Percentiles rank a stretch among this genome's conserved stretches.
These are phyloP conservation scores for Cygnus olor DNA, from an alignment of 2,797 vertebrate species.

Conservation along the genomic window DNA sequence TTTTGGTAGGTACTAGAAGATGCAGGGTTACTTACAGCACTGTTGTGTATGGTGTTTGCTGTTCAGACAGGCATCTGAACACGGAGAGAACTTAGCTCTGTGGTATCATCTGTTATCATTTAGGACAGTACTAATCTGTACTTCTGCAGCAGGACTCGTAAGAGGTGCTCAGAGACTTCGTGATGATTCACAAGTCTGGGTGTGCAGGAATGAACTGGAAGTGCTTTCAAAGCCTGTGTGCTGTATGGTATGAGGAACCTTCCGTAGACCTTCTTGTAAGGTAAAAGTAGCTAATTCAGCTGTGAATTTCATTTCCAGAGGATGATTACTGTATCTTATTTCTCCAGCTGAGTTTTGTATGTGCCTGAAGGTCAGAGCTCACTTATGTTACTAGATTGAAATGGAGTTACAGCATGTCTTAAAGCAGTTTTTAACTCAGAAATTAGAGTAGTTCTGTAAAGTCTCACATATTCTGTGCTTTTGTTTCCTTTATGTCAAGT, in stretches of 20 bases:
- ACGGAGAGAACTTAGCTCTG: not conserved
- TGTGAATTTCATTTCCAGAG: not conserved
- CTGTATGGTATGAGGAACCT: not conserved
- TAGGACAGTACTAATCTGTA: not conserved
- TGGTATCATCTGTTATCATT: not conserved
- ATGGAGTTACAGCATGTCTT: not conserved
- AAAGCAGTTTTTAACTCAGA: not conserved
- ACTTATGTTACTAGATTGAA: not conserved
- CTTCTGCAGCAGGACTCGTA: not conserved
- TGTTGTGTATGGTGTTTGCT: not conserved
- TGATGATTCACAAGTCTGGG: not conserved
- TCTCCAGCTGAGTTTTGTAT: not conserved
- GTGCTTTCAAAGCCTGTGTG: not conserved
- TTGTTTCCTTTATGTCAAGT: not conserved
- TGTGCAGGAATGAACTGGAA: not conserved
- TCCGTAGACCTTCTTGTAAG: not conserved
- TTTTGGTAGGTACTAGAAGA: not conserved
- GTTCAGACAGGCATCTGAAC: not conserved
- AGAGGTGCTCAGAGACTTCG: not conserved
- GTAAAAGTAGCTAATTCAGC: not conserved
- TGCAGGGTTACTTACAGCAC: not conserved
- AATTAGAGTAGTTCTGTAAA: not conserved
- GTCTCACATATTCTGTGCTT: not conserved
- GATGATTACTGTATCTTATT: not conserved
- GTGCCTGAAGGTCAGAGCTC: not conserved